Evolutionary conservation across 2,113 vertebrate species (phyloP).

Genomic region (Halcyon senegalensis): DNA sequence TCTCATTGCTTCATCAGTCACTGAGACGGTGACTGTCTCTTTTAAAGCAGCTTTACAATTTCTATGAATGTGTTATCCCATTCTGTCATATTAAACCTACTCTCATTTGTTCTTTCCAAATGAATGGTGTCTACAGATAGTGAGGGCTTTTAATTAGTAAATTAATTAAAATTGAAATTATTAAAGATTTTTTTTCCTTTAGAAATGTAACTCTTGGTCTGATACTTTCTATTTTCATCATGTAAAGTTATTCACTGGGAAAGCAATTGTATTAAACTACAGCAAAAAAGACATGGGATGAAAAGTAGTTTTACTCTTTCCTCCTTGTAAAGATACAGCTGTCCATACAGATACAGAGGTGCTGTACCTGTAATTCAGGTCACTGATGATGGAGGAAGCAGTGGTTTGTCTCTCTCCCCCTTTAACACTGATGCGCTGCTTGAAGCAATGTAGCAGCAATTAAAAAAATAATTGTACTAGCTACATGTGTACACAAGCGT

Average conservation of each 20-base stretch:
- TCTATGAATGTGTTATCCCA: neutral
- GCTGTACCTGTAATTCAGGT: neutral
- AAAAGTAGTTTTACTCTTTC: neutral
- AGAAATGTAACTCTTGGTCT: neutral
- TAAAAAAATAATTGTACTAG: neutral
- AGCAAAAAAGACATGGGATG: neutral
- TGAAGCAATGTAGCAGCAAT: neutral
- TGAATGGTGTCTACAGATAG: neutral
- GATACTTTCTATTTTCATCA: neutral
- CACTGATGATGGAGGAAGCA: neutral
- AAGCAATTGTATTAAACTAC: neutral
- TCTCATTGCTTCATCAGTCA: neutral
- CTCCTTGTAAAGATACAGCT: neutral
- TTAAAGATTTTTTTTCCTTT: neutral
- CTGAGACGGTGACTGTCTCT: neutral
- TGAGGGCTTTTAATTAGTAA: neutral
- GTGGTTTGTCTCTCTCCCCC: neutral
- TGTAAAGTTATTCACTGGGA: neutral
- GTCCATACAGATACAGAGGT: neutral
- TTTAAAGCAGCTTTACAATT: neutral
- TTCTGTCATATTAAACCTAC: neutral
- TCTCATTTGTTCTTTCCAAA: slow-evolving; percentile 9
- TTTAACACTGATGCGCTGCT: neutral
- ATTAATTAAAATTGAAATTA: neutral
- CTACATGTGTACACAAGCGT: neutral